Base-by-base conservation (phyloP, 2,888 invertebrate species). In the Acleris literana region DNA sequence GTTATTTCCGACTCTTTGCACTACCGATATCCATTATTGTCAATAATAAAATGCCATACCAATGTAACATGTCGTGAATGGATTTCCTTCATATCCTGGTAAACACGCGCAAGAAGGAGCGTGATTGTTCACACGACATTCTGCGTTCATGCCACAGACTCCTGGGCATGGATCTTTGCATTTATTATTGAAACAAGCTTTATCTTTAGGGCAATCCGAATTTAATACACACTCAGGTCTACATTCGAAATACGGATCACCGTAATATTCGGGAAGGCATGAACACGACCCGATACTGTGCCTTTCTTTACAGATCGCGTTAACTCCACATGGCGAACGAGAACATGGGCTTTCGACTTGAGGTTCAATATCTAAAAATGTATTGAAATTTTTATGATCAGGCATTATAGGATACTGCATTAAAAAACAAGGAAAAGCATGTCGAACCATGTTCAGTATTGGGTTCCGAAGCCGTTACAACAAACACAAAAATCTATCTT, bases 201-300 rank as follows among this genome's bases (percentile, higher is more conserved):
- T 95, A 72, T 95, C 94, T 78, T 94, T 94, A 6, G 95, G 93
- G 86, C 97, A 98, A 78, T 98, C 97, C 9, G 96, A 95, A 84
- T 97, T 97, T 74, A 96, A 94, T n/a, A 97, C 95, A 84, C 97
- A 97, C 93, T 97, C 97, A 29, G 97, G 97, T 80, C 97, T 93
- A 84, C 97, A 97, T 79, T 96, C 96, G 52, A 95, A 92, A 78
- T 97, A 97, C 2, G 97, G 97, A 90, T 97, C 97, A 60, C 97
- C 97, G 77, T 95, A 96, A 85, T 97, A 97, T 77, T 97, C 96
- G 66, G 95, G 94, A 71, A 96, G 90, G 88, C 97, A 97, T 70
- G 94, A 93, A 85, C 97, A 97, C 69, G 97, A 96, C 55, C 97
- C 97, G 64, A 95, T 95, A 74, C 96, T 96, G 79, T 96, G 95